Evolutionary conservation across 1,140 invertebrate genomes (phyloP).

Genomic region (Pemphigus obesinymphae): DNA sequence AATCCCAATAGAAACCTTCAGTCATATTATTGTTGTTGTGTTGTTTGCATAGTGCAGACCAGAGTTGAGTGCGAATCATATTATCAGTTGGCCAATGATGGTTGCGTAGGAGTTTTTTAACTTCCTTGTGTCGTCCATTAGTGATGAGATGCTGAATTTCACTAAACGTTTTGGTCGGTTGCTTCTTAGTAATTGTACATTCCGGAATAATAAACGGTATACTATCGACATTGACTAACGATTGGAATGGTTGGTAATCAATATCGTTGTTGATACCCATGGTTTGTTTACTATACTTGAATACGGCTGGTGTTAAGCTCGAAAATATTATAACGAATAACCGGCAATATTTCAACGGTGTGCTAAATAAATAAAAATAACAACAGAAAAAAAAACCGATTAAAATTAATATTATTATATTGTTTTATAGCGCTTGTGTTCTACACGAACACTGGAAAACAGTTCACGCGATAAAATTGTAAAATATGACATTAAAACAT

Average conservation of each 20-base stretch:
- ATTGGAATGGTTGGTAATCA: slow-evolving; percentile 35
- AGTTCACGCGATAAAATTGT: slow-evolving; percentile 4
- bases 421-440: not conserved
- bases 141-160: slow-evolving; percentile 69
- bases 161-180: slow-evolving; percentile 66
- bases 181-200: slow-evolving; percentile 64
- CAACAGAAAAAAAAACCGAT: not conserved
- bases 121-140: slow-evolving; percentile 67
- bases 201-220: slow-evolving; percentile 52
- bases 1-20: slow-evolving; percentile 82
- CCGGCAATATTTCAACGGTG: not conserved
- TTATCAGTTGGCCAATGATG: slow-evolving; percentile 77
- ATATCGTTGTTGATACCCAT: slow-evolving; percentile 11
- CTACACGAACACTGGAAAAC: not conserved
- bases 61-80: slow-evolving; percentile 71
- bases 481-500: slow-evolving; percentile 24
- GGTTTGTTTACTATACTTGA: not conserved
- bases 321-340: not conserved
- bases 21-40: slow-evolving; percentile 72
- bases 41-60: slow-evolving; percentile 76
- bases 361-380: not conserved
- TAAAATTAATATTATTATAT: not conserved
- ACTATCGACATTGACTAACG: slow-evolving; percentile 13
- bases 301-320: not conserved
- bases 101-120: slow-evolving; percentile 70